Evolutionary conservation across 2,113 vertebrate species (phyloP).

Genomic region (Bufo gargarizans): DNA sequence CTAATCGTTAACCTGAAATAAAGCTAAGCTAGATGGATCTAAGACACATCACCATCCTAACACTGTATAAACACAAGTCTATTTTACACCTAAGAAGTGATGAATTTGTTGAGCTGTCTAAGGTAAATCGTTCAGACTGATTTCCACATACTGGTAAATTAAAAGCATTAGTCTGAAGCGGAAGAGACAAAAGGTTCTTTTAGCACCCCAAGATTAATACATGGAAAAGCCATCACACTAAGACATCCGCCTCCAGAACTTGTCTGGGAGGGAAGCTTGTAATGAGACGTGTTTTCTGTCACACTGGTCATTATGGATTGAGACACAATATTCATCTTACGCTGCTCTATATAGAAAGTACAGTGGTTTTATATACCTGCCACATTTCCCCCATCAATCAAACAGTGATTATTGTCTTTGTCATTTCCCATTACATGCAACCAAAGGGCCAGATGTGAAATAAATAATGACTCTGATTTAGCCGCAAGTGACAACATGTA

Average conservation of each 20-base stretch:
- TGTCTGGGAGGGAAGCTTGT: constrained; percentile 41
- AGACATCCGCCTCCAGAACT: constrained; percentile 39
- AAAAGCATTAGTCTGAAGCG: constrained; percentile 14
- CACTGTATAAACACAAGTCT: neutral
- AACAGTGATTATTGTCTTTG: constrained; percentile 6
- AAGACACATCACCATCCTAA: neutral
- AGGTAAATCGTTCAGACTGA: neutral
- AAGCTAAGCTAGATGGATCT: neutral
- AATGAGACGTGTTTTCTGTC: constrained; percentile 33
- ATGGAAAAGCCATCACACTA: constrained; percentile 20
- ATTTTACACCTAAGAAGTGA: constrained; percentile 6
- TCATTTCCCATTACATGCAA: constrained; percentile 30
- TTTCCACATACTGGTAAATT: constrained; percentile 6
- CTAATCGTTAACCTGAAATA: neutral
- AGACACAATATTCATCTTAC: constrained; percentile 23
- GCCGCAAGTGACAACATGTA: neutral
- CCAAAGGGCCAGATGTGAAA: neutral
- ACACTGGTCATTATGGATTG: constrained; percentile 34
- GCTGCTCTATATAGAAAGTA: neutral
- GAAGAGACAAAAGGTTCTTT: constrained; percentile 42
- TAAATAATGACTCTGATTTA: neutral
- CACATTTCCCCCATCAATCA: neutral
- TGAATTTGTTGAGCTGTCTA: neutral
- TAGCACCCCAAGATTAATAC: constrained; percentile 40
- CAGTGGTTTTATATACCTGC: neutral